Conservation (phyloP, 1,140 invertebrate species). For the Adelges cooleyi region DNA sequence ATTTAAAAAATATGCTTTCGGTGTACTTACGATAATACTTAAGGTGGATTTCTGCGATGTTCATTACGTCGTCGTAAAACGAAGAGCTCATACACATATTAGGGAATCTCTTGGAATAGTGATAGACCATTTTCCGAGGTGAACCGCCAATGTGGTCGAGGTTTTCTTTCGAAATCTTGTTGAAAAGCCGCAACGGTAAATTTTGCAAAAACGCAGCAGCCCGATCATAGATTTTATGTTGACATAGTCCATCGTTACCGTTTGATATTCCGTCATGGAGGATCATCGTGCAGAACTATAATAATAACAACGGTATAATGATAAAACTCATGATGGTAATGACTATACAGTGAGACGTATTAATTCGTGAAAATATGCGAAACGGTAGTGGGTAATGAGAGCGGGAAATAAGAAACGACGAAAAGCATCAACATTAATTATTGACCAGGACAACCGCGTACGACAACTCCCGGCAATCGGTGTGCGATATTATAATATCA, state of each 20-base stretch:
- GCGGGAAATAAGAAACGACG: too few species aligned
- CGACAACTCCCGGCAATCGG: too few species aligned
- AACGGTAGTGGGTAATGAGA: too few species aligned
- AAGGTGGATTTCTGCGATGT: neutral
- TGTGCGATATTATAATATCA: too few species aligned
- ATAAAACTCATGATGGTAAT: too few species aligned
- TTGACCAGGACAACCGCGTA: too few species aligned
- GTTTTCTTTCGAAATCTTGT: neutral
- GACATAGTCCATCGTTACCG: neutral
- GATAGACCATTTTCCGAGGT: neutral
- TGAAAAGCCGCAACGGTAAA: neutral
- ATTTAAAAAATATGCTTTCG: too few species aligned
- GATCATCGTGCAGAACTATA: neutral
- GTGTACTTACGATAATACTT: slow-evolving; percentile 5
- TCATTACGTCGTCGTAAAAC: neutral
- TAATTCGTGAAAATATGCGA: too few species aligned
- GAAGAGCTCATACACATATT: neutral
- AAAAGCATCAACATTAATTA: too few species aligned
- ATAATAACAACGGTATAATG: too few species aligned
- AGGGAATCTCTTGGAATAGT: slow-evolving; percentile 4
- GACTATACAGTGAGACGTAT: too few species aligned
- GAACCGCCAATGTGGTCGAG: neutral
- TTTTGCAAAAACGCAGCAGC: neutral
- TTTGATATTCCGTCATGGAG: neutral
- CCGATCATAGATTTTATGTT: neutral